Conservation (phyloP, 2,888 invertebrate species). For the Sussaba pulchella region DNA sequence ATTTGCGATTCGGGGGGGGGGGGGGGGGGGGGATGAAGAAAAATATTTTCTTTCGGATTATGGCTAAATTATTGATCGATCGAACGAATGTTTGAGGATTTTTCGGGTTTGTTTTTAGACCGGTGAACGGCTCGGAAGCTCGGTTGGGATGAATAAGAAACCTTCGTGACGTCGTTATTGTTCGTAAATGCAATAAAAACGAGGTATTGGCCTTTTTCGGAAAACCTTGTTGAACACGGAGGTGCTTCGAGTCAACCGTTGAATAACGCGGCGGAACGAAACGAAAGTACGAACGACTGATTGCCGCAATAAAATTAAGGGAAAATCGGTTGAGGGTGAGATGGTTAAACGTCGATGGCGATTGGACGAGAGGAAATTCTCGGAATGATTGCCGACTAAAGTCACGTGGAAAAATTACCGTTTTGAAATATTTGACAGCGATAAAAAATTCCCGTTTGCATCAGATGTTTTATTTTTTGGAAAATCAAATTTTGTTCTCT, state of each 20-base stretch:
- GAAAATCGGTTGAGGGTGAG: too few relatives aligned
- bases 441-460: too few relatives aligned
- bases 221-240: neutral
- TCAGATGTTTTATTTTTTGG: too few relatives aligned
- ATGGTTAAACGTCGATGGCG: conserved; percentile 38
- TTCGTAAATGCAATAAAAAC: conserved; percentile 15
- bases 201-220: neutral
- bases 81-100: neutral
- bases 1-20: too few relatives aligned
- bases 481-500: too few relatives aligned
- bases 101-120: neutral
- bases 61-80: neutral
- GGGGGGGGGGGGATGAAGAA: too few relatives aligned
- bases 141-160: too few relatives aligned
- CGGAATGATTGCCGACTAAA: conserved; percentile 60
- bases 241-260: conserved; percentile 9
- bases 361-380: conserved; percentile 34
- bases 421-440: too few relatives aligned
- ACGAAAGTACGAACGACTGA: conserved; percentile 24
- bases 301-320: conserved; percentile 60
- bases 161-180: neutral
- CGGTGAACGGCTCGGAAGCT: too few relatives aligned
- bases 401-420: too few relatives aligned
- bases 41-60: too few relatives aligned
- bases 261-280: neutral